These are phyloP conservation scores for Rhineura floridana DNA, from an alignment of 2,113 vertebrate genomes.

Conservation along the genomic window DNA sequence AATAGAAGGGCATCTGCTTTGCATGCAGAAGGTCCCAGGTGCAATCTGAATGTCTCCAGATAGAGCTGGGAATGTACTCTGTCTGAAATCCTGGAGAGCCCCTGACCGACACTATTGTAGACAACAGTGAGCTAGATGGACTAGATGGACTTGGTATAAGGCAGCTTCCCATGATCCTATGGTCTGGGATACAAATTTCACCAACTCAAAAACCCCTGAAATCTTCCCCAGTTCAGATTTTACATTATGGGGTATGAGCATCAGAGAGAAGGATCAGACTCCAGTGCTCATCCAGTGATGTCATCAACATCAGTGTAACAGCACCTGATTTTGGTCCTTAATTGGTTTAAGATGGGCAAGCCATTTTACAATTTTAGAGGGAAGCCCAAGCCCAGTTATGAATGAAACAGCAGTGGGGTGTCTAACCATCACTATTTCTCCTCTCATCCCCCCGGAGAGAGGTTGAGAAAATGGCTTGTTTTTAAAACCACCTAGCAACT, in stretches of 20 bases:
- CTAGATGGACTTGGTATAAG: no score
- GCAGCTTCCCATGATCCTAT: not conserved
- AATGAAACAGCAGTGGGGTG: not conserved
- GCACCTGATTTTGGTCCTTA: not conserved
- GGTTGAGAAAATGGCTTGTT: not conserved
- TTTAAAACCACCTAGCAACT: not conserved
- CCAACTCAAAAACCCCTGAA: no score
- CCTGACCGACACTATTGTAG: no score
- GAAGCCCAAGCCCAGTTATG: not conserved
- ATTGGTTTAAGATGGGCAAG: not conserved
- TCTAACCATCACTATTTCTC: not conserved
- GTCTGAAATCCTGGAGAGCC: no score
- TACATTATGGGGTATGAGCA: not conserved
- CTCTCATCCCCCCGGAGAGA: no score
- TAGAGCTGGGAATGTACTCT: no score
- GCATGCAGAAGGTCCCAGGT: no score
- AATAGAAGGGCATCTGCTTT: no score
- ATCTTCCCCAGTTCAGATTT: not conserved
- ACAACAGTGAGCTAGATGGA: no score
- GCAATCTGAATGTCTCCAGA: no score
- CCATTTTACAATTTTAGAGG: not conserved
- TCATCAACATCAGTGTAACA: not conserved
- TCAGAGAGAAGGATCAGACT: not conserved
- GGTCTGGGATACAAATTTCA: not conserved
- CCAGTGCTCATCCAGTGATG: not conserved